phyloP scores from a whole-genome alignment of 2,113 vertebrate species.

The Dendropsophus ebraccatus region DNA sequence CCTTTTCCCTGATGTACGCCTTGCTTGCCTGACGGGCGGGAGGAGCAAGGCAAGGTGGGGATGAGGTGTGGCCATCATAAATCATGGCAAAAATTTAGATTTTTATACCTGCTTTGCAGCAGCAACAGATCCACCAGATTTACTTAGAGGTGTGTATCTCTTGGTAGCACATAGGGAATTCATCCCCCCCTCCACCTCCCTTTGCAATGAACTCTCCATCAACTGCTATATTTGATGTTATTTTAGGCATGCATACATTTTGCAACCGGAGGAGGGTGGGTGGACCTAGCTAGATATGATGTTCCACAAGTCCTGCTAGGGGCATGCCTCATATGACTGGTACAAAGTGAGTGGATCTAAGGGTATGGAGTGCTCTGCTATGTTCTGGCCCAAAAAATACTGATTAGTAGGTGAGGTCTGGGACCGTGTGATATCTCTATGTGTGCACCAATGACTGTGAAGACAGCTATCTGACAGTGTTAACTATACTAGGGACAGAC shows the following conservation, averaged over 20 bases:
- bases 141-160: too few relatives aligned
- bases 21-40: too few relatives aligned
- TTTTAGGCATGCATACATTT: constrained; percentile 34
- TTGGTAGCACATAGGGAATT: constrained; percentile 41
- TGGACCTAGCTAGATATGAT: not conserved
- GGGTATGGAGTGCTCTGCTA: not conserved
- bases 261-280: not conserved
- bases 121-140: too few relatives aligned
- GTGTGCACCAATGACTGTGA: not conserved
- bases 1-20: too few relatives aligned
- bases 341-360: not conserved
- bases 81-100: too few relatives aligned
- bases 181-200: not conserved
- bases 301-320: not conserved
- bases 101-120: too few relatives aligned
- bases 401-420: not conserved
- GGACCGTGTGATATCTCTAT: not conserved
- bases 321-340: not conserved
- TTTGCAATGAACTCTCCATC: constrained; percentile 45
- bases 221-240: constrained; percentile 34
- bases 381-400: not conserved
- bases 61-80: too few relatives aligned
- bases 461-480: not conserved
- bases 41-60: too few relatives aligned
- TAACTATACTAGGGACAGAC: not conserved